These are phyloP conservation scores for Lasiurus borealis DNA, from an alignment of 2,113 vertebrate species.

Conservation along the genomic window DNA sequence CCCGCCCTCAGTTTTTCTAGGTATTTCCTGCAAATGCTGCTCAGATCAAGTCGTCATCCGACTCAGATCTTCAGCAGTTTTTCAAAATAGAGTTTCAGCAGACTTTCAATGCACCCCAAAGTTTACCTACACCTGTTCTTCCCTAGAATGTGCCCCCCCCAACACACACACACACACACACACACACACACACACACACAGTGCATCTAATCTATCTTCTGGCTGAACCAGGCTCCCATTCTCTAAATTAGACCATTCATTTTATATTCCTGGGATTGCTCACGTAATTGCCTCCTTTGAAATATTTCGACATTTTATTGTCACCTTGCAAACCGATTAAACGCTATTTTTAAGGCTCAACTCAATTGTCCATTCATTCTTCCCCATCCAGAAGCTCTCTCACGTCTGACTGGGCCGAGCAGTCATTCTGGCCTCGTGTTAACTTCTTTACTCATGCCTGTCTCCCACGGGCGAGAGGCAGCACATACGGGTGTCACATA, in stretches of 20 bases:
- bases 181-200: neutral
- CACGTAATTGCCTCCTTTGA: neutral
- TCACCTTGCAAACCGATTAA: neutral
- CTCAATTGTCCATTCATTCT: neutral
- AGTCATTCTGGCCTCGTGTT: neutral
- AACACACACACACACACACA: neutral
- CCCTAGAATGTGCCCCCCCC: neutral
- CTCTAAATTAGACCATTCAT: neutral
- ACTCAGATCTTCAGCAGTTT: neutral
- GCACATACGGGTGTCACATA: neutral
- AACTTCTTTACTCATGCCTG: neutral
- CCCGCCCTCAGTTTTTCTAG: neutral
- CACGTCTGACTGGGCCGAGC: neutral
- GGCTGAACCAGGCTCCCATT: neutral
- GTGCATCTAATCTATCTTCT: neutral
- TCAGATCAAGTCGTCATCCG: neutral
- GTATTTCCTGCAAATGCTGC: neutral
- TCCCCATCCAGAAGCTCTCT: neutral
- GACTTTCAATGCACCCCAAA: neutral
- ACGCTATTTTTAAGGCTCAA: neutral
- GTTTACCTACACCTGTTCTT: neutral
- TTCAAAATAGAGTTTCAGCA: conserved; percentile 32
- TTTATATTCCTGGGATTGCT: neutral
- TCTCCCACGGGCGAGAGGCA: neutral
- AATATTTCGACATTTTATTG: conserved; percentile 13